Evolutionary conservation across 1,140 invertebrate genomes (phyloP), one percentile per base, ranked within the genome.

Genomic region (Solen grandis): DNA sequence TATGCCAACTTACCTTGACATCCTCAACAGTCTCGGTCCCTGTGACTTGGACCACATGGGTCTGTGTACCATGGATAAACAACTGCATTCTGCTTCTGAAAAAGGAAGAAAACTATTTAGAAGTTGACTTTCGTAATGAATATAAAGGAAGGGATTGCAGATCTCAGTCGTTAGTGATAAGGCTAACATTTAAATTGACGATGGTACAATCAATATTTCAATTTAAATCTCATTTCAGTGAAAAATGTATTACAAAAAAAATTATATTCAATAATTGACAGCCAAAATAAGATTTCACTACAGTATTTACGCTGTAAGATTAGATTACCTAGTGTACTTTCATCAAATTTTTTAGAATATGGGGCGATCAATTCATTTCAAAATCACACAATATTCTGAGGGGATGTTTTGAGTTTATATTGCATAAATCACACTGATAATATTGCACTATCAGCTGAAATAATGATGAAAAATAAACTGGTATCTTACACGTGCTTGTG

Each of bases 21-120:
- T 94, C 86, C 55, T 88, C 89, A 74, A 96, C 92, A 2, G 93
- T 94, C 57, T 95, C 95, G 86, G 93, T 90, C 38, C 93, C 94
- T 35, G 93, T 83, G 65, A 95, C 94, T 19, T 95, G 93, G 72
- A 96, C 83, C 46, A 94, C 89, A 85, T 95, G 94, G 10, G 93
- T 94, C 50, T 88, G 68, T 72, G 94, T 92, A 74, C 94, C 95
- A 77, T 94, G 93, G 80, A 96, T 93, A 63, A 93, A 93, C 63
- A 95, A 89, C 92, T 95, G 94, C 95, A 95, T 95, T 70, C 89
- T 94, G 62, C 38, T 16, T 35, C 36, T 22, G 14, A 60, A 60
- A 5, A 60, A 8, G 29, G 29, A 60, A 60, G 41, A 19, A 19
- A 46, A 19, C 8, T 46, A 46, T 10, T 46, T 46, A n/a, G n/a